A percentile compares a stretch with the other conserved stretches of the same genome.
Conservation (phyloP, 2,113 vertebrate genomes). For the Cettia cetti region DNA sequence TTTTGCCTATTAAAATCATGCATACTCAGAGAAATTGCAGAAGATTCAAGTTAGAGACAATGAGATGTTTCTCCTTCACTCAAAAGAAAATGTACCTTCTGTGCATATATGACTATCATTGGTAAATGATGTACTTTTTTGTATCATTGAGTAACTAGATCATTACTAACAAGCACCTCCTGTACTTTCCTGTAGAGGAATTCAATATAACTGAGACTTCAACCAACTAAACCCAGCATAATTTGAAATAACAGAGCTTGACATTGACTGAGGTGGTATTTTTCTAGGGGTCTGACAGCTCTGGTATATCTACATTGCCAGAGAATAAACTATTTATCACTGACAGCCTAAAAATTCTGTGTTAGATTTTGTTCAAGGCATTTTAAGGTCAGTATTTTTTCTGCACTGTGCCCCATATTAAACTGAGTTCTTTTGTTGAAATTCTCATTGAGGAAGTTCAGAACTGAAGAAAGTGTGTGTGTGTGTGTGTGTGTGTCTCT, state of each 20-base stretch:
- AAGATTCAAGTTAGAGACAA: background rate
- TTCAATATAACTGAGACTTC: background rate
- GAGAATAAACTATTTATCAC: background rate
- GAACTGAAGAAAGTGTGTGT: background rate
- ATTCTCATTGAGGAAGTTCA: background rate
- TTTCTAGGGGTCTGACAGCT: background rate
- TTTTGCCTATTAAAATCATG: background rate
- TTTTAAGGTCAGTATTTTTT: background rate
- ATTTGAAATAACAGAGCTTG: background rate
- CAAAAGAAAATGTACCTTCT: background rate
- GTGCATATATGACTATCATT: background rate
- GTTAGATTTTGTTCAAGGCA: background rate
- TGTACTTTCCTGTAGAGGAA: background rate
- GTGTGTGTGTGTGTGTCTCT: background rate
- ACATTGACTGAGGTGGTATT: background rate
- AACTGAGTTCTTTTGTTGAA: background rate
- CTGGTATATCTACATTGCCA: background rate
- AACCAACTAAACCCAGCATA: background rate
- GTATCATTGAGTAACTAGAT: background rate
- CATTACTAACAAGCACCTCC: background rate
- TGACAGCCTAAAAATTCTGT: background rate
- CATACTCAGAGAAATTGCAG: background rate
- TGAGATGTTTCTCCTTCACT: background rate
- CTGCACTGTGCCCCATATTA: background rate
- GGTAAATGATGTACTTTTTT: background rate